A percentile compares a stretch with the other conserved stretches of the same genome.
phyloP scores from a whole-genome alignment of 1,140 invertebrate genomes.

The Drusus annulatus region DNA sequence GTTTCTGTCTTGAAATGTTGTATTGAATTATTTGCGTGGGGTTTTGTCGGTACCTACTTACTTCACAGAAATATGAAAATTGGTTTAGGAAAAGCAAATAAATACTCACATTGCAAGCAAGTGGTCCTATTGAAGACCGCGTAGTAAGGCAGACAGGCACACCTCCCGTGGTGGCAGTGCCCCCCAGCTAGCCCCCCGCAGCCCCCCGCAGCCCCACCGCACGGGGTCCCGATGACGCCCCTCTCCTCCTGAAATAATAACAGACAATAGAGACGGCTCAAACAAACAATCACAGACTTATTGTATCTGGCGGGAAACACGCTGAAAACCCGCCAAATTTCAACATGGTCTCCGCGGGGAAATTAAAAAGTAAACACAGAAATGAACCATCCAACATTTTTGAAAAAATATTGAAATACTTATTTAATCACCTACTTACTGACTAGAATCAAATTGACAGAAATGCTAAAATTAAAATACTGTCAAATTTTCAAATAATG shows the following conservation, averaged over 20 bases:
- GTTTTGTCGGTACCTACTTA: not conserved
- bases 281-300: slow-evolving; percentile 18
- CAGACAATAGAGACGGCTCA: not conserved
- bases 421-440: too few species aligned
- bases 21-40: too few species aligned
- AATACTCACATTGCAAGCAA: slow-evolving; percentile 79
- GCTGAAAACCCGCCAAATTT: not conserved
- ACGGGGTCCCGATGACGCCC: slow-evolving; percentile 36
- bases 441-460: too few species aligned
- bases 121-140: slow-evolving; percentile 76
- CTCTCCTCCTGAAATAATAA: slow-evolving; percentile 38
- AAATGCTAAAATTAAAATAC: too few species aligned
- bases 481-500: too few species aligned
- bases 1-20: too few species aligned
- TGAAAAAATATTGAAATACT: too few species aligned
- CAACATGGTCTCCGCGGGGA: not conserved
- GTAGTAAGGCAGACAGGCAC: slow-evolving; percentile 78
- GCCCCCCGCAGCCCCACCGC: slow-evolving; percentile 18
- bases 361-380: not conserved
- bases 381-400: too few species aligned
- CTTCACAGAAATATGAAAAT: not conserved
- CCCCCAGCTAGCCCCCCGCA: slow-evolving; percentile 70
- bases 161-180: slow-evolving; percentile 73
- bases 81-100: not conserved
- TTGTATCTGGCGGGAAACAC: slow-evolving; percentile 36